Conservation (phyloP, 2,797 vertebrate species). For the Erethizon dorsatum region DNA sequence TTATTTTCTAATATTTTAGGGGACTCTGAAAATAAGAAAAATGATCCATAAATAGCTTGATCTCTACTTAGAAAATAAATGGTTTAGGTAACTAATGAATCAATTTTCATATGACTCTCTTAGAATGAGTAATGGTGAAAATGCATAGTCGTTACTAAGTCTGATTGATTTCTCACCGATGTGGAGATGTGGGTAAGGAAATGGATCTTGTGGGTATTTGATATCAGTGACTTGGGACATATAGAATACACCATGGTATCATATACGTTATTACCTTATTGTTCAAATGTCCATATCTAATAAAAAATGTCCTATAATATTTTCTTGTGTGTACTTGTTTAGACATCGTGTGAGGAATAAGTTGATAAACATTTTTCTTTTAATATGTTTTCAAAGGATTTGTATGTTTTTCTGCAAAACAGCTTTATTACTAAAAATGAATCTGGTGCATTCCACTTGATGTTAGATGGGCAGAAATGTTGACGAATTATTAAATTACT, state of each 20-base stretch:
- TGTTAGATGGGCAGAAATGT: conserved; percentile 48
- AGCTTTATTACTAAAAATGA: conserved; percentile 81
- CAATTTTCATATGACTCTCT: conserved; percentile 12
- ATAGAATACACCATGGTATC: conserved; percentile 79
- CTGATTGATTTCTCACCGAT: conserved; percentile 9
- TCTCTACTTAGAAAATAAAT: conserved; percentile 18
- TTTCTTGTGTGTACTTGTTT: conserved; percentile 71
- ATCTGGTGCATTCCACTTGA: conserved; percentile 56
- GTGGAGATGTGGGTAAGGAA: not conserved
- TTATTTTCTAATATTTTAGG: conserved; percentile 51
- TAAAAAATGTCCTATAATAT: conserved; percentile 86
- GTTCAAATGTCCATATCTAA: conserved; percentile 84
- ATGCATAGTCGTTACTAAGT: not conserved
- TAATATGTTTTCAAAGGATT: conserved; percentile 86
- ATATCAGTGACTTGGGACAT: conserved; percentile 71
- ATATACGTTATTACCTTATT: conserved; percentile 85
- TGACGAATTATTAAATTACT: conserved; percentile 73
- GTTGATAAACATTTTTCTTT: conserved; percentile 87
- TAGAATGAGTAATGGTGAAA: not conserved
- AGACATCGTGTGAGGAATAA: conserved; percentile 85
- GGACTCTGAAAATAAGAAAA: conserved; percentile 8
- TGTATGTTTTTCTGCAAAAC: conserved; percentile 82
- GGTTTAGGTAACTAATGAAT: conserved; percentile 20
- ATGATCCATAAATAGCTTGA: conserved; percentile 6
- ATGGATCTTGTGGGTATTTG: not conserved